Conservation (phyloP, 2,888 invertebrate genomes). For the Agonopterix heracliana region DNA sequence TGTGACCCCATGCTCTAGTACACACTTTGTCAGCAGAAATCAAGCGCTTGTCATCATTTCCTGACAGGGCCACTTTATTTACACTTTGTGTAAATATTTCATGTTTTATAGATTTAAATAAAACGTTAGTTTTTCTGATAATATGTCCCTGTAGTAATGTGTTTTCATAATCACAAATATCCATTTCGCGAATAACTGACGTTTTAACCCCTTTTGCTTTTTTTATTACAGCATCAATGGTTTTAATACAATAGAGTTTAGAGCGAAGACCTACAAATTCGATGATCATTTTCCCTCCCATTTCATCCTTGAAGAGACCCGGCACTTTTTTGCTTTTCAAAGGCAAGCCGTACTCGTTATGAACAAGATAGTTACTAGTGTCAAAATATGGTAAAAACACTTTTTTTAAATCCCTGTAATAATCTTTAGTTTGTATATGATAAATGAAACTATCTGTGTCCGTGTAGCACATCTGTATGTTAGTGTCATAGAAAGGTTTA, state of each 20-base stretch:
- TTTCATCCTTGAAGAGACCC: constrained; percentile 15
- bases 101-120: constrained; percentile 1
- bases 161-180: neutral
- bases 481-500: constrained; percentile 1
- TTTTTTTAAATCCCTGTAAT: constrained; percentile 11
- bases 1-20: constrained; percentile 4
- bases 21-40: neutral
- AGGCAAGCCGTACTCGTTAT: constrained; percentile 7
- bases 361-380: constrained; percentile 9
- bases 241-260: constrained; percentile 11
- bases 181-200: neutral
- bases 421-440: constrained; percentile 8
- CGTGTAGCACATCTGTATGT: constrained; percentile 10
- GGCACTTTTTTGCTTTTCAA: constrained; percentile 4
- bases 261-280: constrained; percentile 12
- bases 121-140: neutral
- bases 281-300: constrained; percentile 11
- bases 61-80: constrained; percentile 4
- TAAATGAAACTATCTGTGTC: constrained; percentile 11
- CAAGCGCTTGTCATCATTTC: constrained; percentile 3
- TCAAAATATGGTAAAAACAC: constrained; percentile 9
- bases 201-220: constrained; percentile 8
- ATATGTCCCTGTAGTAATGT: neutral
- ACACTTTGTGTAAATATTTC: neutral
- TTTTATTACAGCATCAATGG: neutral